A percentile compares a stretch with the other conserved stretches of the same genome.
Evolutionary conservation across 2,888 invertebrate genomes (phyloP).

Genomic region (Gibbula magus): DNA sequence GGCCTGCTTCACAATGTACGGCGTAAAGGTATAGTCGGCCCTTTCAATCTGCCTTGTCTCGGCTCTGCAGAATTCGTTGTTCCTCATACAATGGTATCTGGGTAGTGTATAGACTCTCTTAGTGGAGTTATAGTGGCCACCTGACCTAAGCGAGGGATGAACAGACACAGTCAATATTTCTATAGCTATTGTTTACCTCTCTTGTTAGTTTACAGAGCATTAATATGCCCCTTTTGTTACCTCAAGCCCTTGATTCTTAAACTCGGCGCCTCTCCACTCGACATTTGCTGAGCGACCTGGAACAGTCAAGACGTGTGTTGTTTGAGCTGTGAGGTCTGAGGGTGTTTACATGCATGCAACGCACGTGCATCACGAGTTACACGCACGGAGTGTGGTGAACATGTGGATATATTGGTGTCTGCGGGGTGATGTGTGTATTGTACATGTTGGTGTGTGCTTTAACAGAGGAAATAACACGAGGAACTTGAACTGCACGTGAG

Average conservation of each 20-base stretch:
- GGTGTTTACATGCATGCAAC: no score
- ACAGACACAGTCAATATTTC: neutral
- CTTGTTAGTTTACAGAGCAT: constrained; percentile 5
- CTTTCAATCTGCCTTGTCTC: neutral
- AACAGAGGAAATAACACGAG: no score
- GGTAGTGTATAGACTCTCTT: neutral
- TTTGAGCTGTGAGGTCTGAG: no score
- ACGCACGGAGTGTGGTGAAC: no score
- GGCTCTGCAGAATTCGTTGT: constrained; percentile 3
- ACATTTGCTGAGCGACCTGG: no score
- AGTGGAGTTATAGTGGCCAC: neutral
- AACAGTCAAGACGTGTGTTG: no score
- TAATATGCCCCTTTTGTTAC: constrained; percentile 4
- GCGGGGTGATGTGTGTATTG: no score
- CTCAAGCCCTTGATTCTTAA: neutral
- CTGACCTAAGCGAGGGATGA: neutral
- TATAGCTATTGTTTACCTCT: constrained; percentile 16
- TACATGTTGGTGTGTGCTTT: no score
- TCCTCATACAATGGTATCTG: neutral
- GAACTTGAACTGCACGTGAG: no score
- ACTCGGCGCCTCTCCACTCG: neutral
- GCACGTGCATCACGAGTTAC: no score
- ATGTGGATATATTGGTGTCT: no score
- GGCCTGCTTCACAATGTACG: neutral
- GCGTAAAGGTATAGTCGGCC: constrained; percentile 15